Evolutionary conservation across 2,888 invertebrate species (phyloP).

Genomic region (Entomobrya multifasciata): DNA sequence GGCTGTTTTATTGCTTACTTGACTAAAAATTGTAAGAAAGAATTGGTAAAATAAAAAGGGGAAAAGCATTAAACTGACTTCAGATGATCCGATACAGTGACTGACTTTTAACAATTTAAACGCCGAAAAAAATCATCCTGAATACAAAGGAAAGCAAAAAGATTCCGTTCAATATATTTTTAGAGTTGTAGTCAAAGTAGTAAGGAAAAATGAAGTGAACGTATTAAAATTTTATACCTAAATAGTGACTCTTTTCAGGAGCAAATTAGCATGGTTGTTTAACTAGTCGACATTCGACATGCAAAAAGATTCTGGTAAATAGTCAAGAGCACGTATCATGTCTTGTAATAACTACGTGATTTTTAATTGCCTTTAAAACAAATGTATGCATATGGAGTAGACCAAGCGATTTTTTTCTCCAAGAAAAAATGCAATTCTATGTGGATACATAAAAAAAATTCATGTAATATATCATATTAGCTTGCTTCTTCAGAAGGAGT

Average conservation of each 20-base stretch:
- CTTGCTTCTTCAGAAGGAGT: too few species aligned
- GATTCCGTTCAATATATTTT: not conserved
- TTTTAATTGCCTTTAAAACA: conserved; percentile 14
- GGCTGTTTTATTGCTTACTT: too few species aligned
- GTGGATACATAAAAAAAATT: not conserved
- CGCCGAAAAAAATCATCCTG: conserved; percentile 16
- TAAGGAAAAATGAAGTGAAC: not conserved
- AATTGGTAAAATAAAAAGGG: conserved; percentile 10
- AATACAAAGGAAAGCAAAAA: not conserved
- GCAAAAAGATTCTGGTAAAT: not conserved
- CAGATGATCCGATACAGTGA: conserved; percentile 62
- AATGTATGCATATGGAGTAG: conserved; percentile 69
- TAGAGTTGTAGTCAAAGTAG: too few species aligned
- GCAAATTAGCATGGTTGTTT: conserved; percentile 20
- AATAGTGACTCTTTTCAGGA: not conserved
- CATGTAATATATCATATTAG: too few species aligned
- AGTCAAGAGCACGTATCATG: not conserved
- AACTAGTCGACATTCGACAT: not conserved
- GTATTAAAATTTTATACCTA: conserved; percentile 8
- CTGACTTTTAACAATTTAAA: conserved; percentile 63
- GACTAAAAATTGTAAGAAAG: not conserved
- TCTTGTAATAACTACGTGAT: conserved; percentile 6
- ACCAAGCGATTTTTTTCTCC: conserved; percentile 18
- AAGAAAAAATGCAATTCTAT: not conserved
- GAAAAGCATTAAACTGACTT: conserved; percentile 26